Evolutionary conservation across 2,113 vertebrate genomes (phyloP), one percentile per base, ranked within the genome.

Genomic region (Aythya baeri): DNA sequence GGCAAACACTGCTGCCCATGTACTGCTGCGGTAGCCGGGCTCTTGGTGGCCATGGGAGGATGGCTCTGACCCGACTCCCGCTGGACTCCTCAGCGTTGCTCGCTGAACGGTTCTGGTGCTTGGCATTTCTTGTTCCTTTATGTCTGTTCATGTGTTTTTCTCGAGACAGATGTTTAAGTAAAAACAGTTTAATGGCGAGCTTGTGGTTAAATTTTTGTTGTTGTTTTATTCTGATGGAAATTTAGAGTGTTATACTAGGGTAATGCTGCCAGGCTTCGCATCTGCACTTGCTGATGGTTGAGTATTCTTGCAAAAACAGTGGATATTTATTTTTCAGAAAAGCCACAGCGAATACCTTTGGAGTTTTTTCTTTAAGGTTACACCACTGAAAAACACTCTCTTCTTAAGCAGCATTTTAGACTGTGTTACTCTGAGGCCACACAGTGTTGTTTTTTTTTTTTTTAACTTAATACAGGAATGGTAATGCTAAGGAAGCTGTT

Each of bases 261-360:
- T 46, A 52, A 0, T 3, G n/a, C 36, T 62, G 50, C 70, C 38
- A 21, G 70, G 7, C 63, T 7, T 87, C 32, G 46, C 3, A 11
- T 57, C 41, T 22, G 87, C 57, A 52, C 76, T 83, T 76, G 88
- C 55, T 83, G 93, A 43, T 74, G 87, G 55, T 66, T 86, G 78
- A 80, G 74, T 66, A 13, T 63, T 32, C 52, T 58, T 87, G 78
- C 43, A 38, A 57, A 88, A 86, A 26, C 57, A 7, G 17, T 11
- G 43, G 55, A 3, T 84, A 4, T 46, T 88, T 83, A 9, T 54
- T 59, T 70, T 68, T 41, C 6, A 4, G 38, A 38, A 61, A 34
- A 81, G 54, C 49, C 12, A 4, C 67, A 12, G 58, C 15, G 55
- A 61, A 22, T 14, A 7, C 38, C 38, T 15, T 52, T 41, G 0